Base-by-base conservation (phyloP, 2,113 vertebrate genomes). In the Alces alces region DNA sequence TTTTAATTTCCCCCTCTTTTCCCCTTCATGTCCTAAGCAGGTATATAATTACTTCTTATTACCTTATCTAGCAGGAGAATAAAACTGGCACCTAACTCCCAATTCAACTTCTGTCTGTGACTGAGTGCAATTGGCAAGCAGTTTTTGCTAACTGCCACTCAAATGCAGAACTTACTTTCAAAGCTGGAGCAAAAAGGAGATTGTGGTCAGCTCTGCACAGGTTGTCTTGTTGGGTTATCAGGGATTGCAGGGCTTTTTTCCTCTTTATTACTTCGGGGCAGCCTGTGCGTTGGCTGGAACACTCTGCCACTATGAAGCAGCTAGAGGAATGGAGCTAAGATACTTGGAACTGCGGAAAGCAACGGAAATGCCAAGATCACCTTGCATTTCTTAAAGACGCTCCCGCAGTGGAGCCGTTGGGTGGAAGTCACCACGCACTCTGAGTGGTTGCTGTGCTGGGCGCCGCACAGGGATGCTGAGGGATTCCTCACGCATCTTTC, bases 361-460 rank as follows among this genome's bases (percentile, higher is more conserved):
- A 10, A 2, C 2, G 16, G 39, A 36, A 25, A 64, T 10, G 6
- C 60, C 21, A 23, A 57, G 78, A n/a, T 23, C 64, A 28, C 13
- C 0, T 0, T n/a, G 91, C 25, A 1, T 36, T 57, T 86, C 85
- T n/a, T 36, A 13, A 23, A 9, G 52, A 6, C 9, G 36, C 70
- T 25, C 27, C 28, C 23, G 21, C 27, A 33, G 0, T 13, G 15
- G n/a, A 30, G 39, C 23, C 36, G 1, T 64, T 9, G 3, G 0
- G 1, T 8, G 11, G 58, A 86, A 36, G 61, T 50, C 47, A 50
- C 61, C 10, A 17, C 21, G 27, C 1, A 7, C 54, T 33, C 9
- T 11, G 43, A 55, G 10, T 2, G 12, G 30, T 27, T 7, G 13
- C 54, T 14, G 7, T 3, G 21, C n/a, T 36, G 11, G 64, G 45